Evolutionary conservation across 1,140 invertebrate genomes (phyloP), one percentile per base, ranked within the genome.

Genomic region (Lucilia sericata): DNA sequence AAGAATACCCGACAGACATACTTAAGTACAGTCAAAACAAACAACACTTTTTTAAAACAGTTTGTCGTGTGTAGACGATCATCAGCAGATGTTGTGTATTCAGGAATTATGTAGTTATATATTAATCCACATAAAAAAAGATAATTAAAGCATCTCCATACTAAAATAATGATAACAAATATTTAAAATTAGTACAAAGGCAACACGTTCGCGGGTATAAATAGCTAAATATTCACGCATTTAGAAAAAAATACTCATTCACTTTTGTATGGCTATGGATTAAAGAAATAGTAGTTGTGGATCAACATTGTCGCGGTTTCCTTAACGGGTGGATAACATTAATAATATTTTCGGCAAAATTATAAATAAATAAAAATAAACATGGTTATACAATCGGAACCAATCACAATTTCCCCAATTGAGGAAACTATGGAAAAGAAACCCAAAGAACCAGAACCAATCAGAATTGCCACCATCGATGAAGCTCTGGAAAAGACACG

Each of bases 401-500:
- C 42, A 10, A 42, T 10, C 42, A 42, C 42, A 42, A 42, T 42
- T 42, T 7, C 25, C 25, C 25, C 25, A 30, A 30, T 30, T 30
- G 25, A 30, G 25, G 25, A 30, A 30, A 30, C 25, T 30, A 30
- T 30, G 25, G 25, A 30, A 30, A 30, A 30, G 25, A 30, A 30
- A 30, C 25, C 25, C 25, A 30, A 30, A 30, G 25, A 30, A 30
- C 25, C 25, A 55, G 51, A 55, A 55, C n/a, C n/a, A 19, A 19
- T n/a, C 14, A 78, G 14, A 78, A 19, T 25, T 5, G 70, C 82
- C 13, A 60, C 74, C 49, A 85, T 85, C 12, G 82, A 85, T 74
- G 84, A 85, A 17, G 84, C 84, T 36, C 74, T 85, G 19, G 84
- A 82, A 78, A 83, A 42, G 30, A 85, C 84, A n/a, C 47, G 82